Evolutionary conservation across 23 tunicate genomes (phyloP).

Genomic region (Trididemnum nubilum): DNA sequence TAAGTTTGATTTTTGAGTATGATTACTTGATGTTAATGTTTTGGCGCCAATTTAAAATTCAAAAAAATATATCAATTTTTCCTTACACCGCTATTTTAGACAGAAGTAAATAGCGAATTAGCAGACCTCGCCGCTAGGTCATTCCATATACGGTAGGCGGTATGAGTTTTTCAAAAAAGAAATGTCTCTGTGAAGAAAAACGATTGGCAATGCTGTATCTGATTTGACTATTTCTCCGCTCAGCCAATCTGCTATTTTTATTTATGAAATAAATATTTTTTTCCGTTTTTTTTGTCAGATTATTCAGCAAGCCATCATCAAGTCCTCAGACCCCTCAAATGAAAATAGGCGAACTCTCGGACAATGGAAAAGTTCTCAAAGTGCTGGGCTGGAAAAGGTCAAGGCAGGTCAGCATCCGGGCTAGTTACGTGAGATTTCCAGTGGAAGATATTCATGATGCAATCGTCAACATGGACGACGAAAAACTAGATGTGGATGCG

Average conservation of each 20-base stretch:
- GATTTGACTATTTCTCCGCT: too few species aligned
- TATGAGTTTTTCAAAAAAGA: too few species aligned
- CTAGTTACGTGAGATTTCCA: conserved; percentile 59
- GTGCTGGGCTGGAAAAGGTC: conserved; percentile 73
- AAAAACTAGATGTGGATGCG: conserved; percentile 64
- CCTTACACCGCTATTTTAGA: too few species aligned
- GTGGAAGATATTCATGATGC: conserved; percentile 86
- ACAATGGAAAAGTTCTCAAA: conserved; percentile 47
- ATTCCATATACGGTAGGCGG: too few species aligned
- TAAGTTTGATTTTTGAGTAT: background rate
- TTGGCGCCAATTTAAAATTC: background rate
- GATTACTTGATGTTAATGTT: background rate
- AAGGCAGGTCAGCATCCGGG: conserved; percentile 75
- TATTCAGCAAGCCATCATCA: conserved; percentile 67
- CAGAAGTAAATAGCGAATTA: too few species aligned
- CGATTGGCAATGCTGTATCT: too few species aligned
- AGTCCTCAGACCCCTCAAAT: conserved; percentile 35
- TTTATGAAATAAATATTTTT: too few species aligned
- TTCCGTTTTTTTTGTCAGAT: conserved; percentile 42
- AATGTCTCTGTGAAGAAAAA: too few species aligned
- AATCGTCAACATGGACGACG: conserved; percentile 81
- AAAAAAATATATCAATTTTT: too few species aligned
- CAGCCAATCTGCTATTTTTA: too few species aligned
- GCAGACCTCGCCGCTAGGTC: too few species aligned
- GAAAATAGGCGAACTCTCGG: conserved; percentile 11